Base-by-base conservation (phyloP, 2,113 vertebrate species). In the Aptenodytes forsteri region DNA sequence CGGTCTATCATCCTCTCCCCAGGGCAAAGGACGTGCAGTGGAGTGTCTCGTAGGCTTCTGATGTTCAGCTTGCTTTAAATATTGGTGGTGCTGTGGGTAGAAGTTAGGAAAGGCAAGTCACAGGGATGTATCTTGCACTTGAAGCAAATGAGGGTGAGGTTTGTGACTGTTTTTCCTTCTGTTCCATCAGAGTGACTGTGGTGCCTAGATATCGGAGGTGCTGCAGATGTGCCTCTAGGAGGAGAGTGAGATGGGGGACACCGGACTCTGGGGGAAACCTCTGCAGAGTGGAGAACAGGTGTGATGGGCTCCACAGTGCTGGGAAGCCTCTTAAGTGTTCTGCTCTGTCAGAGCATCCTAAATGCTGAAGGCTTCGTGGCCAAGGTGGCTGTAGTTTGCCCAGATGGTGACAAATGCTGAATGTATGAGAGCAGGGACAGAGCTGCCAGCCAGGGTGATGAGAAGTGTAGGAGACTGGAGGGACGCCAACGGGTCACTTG, bases 31-130 rank as follows among this genome's bases (percentile, higher is more conserved):
- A 88, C 90, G 87, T 87, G 75, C 85, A 93, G 19, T 70, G 54
- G 46, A 95, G 82, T 88, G 70, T 95, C 66, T 95, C 10, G 7
- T 2, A 88, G 70, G 79, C 92, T 94, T 87, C 78, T 95, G 84
- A 91, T 0, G 0, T 50, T 80, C 75, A 90, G 47, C 70, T 90
- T 44, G 42, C 70, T 90, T 95, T 86, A 61, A 76, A 32, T 82
- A 21, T 50, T 88, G 72, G 92, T 90, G 75, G 18, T 55, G 3
- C 38, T 76, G n/a, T 34, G 66, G 36, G 36, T 6, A 65, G 79
- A 59, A 79, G 75, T 46, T 25, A 16, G 71, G 46, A 52, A 65
- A 61, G 73, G 49, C 59, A 47, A 84, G 46, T 72, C 75, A 72
- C 3, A 23, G 89, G 66, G 82, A 29, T 6, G 2, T 22, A 4